Conservation (phyloP, 2,113 vertebrate genomes). For the Brienomyrus longianalis region DNA sequence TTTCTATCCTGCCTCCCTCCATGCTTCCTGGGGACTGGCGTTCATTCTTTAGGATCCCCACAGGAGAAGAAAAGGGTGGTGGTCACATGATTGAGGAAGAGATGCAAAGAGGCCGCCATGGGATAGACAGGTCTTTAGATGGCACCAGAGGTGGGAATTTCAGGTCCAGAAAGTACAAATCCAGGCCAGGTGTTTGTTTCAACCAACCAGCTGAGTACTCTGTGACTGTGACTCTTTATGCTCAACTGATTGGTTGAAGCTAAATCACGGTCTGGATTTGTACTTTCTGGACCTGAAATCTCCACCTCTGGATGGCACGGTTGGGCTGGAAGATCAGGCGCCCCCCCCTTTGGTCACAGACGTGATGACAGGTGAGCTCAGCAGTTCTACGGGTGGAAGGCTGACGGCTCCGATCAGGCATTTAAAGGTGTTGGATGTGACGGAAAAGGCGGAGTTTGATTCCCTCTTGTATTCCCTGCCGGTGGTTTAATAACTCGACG, state of each 20-base stretch:
- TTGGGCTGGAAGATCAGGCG: background rate
- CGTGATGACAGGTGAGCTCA: background rate
- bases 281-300: too few species aligned
- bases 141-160: background rate
- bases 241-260: too few species aligned
- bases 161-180: too few species aligned
- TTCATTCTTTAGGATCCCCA: slow-evolving; percentile 31
- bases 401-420: background rate
- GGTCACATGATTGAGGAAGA: background rate
- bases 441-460: background rate
- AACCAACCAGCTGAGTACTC: too few species aligned
- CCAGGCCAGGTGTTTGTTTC: too few species aligned
- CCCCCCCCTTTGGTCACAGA: background rate
- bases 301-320: background rate
- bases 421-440: background rate
- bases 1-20: slow-evolving; percentile 31
- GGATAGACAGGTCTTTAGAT: background rate
- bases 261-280: too few species aligned
- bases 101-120: background rate
- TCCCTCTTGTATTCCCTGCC: background rate
- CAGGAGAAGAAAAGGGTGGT: background rate
- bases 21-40: slow-evolving; percentile 36
- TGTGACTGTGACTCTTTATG: too few species aligned
- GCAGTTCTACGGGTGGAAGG: background rate
- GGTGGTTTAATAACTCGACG: background rate